Conservation (phyloP, 2,113 vertebrate species). For the Furnarius figulus region DNA sequence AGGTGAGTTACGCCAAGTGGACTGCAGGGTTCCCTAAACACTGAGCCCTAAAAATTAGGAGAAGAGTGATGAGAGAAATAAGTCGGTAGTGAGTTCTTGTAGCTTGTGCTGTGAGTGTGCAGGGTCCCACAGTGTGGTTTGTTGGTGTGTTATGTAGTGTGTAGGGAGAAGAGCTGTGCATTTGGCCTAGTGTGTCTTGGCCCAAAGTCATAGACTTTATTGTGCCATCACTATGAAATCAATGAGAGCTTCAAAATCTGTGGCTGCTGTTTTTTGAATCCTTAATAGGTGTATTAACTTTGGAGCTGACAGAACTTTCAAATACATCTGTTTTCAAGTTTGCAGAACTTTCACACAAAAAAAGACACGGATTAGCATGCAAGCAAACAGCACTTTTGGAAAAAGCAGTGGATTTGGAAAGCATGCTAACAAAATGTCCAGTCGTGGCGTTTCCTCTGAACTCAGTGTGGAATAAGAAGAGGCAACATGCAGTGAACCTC, state of each 20-base stretch:
- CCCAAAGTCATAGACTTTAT: neutral
- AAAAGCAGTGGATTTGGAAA: neutral
- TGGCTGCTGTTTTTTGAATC: neutral
- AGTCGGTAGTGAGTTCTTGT: neutral
- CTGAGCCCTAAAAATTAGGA: neutral
- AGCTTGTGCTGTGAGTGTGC: fast-evolving
- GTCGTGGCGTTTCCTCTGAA: neutral
- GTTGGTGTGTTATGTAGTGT: neutral
- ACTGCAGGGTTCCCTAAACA: neutral
- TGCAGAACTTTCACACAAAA: neutral
- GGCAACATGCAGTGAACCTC: neutral
- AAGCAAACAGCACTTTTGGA: neutral
- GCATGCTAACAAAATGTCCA: neutral
- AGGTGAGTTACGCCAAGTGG: neutral
- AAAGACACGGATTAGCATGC: neutral
- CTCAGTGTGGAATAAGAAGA: neutral
- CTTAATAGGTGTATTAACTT: neutral
- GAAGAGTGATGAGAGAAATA: neutral
- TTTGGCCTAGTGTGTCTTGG: neutral
- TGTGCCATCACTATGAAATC: neutral
- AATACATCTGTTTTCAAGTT: neutral
- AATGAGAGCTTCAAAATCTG: neutral
- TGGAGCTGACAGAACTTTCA: neutral
- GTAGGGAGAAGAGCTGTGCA: neutral
- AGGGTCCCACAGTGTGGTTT: neutral